Percentiles rank a stretch among this genome's conserved stretches.
Evolutionary conservation across 2,113 vertebrate species (phyloP).

Genomic region (Pavo muticus): DNA sequence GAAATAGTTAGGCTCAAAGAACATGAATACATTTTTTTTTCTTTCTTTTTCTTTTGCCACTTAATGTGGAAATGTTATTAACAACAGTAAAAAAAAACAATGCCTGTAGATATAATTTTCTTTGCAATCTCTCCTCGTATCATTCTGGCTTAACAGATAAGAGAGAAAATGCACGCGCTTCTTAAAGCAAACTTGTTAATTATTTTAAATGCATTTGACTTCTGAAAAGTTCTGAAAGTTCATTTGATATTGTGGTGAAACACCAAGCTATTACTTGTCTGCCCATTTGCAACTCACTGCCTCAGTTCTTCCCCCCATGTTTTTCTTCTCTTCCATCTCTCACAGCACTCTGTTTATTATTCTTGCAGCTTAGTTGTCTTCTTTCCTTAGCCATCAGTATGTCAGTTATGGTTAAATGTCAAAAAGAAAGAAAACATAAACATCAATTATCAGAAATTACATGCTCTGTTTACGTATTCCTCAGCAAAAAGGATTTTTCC

Average conservation of each 20-base stretch:
- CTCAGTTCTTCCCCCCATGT: neutral
- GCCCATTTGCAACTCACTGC: neutral
- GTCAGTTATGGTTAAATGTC: constrained; percentile 30
- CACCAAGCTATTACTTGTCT: neutral
- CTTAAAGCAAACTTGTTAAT: neutral
- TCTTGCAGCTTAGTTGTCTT: constrained; percentile 27
- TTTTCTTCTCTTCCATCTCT: neutral
- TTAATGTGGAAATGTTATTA: neutral
- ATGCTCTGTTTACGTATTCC: constrained; percentile 8
- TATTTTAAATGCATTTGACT: neutral
- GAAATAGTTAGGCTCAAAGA: neutral
- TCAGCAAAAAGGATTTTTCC: constrained; percentile 24
- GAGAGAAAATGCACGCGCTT: neutral
- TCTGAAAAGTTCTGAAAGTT: neutral
- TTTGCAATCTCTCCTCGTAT: neutral
- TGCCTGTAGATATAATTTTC: neutral
- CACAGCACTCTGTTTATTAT: constrained; percentile 14
- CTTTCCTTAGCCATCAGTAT: neutral
- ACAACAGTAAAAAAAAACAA: neutral
- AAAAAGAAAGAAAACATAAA: constrained; percentile 29
- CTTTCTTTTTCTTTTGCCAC: neutral
- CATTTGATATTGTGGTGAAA: neutral
- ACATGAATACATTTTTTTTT: neutral
- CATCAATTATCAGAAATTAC: constrained; percentile 38
- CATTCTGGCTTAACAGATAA: neutral